Base-by-base conservation (phyloP, 1,140 invertebrate genomes). In the Danaus plexippus region DNA sequence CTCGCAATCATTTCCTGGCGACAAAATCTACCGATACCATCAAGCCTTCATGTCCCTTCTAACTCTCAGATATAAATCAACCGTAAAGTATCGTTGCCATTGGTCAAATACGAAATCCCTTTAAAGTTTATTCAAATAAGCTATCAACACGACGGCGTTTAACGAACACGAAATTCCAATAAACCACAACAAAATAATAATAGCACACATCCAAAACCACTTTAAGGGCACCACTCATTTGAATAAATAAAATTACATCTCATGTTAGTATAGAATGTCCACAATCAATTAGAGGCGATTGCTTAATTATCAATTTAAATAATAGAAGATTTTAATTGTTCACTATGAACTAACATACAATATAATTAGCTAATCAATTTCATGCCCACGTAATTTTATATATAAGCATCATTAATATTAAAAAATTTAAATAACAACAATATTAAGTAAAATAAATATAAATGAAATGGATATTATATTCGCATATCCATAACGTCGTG, bases 321-420 rank as follows among this genome's bases (percentile, higher is more conserved):
- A 79, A 80, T 80, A 77, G 77, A 76, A 79, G 59, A 61, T 67
- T 76, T 81, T 80, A 82, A 82, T 80, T 82, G 73, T 73, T 77
- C 71, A 49, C 52, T 42, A 48, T 43, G 52, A 50, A 55, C 70
- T 56, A 68, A 66, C 77, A 80, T 67, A 75, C 76, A 71, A 82
- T 80, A 80, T 85, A 82, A 82, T 82, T 78, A 78, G 82, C 76
- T 75, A 71, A 80, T 82, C 72, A 80, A 85, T 82, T 85, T n/a
- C n/a, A 12, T n/a, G 43, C 43, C 15, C 45, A n/a, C 15, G 45
- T 47, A 1, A 47, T 47, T 47, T 12, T 15, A n/a, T 12, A 47
- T 47, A 15, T 15, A 47, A 47, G n/a, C 7, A 7, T 8, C 44
- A 22, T 22, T 22, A 22, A 22, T 22, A 22, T 22, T 2, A 6